Evolutionary conservation across 2,888 invertebrate species (phyloP).

Genomic region (Aphodius sticticus): DNA sequence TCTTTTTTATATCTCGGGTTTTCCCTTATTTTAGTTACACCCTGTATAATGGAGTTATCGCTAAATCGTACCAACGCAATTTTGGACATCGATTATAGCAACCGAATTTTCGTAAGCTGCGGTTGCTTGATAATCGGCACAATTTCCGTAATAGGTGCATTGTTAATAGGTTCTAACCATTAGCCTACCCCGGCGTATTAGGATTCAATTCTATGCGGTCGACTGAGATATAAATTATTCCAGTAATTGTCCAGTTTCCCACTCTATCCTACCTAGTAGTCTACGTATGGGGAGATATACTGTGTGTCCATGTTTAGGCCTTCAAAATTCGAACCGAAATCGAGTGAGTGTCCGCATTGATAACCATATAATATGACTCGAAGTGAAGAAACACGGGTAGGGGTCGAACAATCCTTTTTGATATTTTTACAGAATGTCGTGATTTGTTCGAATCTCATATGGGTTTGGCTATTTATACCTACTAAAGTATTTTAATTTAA

Average conservation of each 20-base stretch:
- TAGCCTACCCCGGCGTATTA: neutral
- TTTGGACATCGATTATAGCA: neutral
- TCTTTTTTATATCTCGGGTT: too few species aligned
- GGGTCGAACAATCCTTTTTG: too few species aligned
- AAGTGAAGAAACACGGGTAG: too few species aligned
- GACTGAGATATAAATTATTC: neutral
- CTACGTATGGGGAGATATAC: neutral
- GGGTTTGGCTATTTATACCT: too few species aligned
- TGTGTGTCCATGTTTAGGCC: neutral
- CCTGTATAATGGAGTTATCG: neutral
- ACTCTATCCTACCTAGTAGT: neutral
- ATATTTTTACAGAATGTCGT: too few species aligned
- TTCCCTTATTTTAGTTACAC: too few species aligned
- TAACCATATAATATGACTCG: too few species aligned
- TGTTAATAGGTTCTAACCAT: neutral
- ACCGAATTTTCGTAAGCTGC: neutral
- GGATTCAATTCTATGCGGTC: neutral
- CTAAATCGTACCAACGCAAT: neutral
- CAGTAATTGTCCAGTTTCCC: neutral
- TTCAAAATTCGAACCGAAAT: too few species aligned
- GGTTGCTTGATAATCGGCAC: neutral
- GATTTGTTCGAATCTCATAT: too few species aligned
- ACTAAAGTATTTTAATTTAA: too few species aligned
- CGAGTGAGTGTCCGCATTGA: too few species aligned
- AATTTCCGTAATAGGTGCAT: conserved; percentile 4